Evolutionary conservation across 2,797 vertebrate species (phyloP).

Genomic region (Apogon hyalosoma): DNA sequence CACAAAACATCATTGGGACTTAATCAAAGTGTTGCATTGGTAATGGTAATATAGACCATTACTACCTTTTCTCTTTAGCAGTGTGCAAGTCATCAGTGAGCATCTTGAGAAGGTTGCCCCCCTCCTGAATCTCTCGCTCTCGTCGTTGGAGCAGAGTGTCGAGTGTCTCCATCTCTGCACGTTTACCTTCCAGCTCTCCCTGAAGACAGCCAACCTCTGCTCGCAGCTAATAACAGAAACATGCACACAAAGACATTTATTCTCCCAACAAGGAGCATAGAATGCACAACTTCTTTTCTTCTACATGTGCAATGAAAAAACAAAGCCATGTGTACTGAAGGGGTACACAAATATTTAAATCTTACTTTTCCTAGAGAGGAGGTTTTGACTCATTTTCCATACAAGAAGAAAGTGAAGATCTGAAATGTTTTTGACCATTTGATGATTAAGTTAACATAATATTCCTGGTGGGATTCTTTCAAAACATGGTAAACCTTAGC

Average conservation of each 20-base stretch:
- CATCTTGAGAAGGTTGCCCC: slow-evolving; percentile 88
- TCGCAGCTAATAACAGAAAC: slow-evolving; percentile 80
- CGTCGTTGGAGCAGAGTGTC: slow-evolving; percentile 85
- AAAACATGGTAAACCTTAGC: too few species aligned
- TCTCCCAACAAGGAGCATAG: neutral
- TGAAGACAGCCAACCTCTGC: slow-evolving; percentile 85
- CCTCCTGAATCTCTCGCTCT: slow-evolving; percentile 89
- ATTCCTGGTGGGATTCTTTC: too few species aligned
- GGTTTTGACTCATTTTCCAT: too few species aligned
- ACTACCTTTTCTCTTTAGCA: slow-evolving; percentile 87
- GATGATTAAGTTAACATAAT: too few species aligned
- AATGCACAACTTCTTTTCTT: neutral
- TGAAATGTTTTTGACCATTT: too few species aligned
- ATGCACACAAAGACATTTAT: neutral
- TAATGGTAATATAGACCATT: neutral
- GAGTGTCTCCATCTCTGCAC: slow-evolving; percentile 87
- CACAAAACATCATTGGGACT: neutral
- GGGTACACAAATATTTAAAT: too few species aligned
- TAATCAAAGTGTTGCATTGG: too few species aligned
- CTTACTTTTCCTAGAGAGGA: too few species aligned
- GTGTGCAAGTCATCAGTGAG: slow-evolving; percentile 86
- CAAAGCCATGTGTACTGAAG: too few species aligned
- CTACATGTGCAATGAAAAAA: too few species aligned
- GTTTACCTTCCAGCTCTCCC: slow-evolving; percentile 83
- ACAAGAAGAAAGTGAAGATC: too few species aligned